Percentiles rank a stretch among this genome's conserved stretches.
These are phyloP conservation scores for Oncopeltus fasciatus DNA, from an alignment of 1,140 invertebrate species.

Conservation along the genomic window DNA sequence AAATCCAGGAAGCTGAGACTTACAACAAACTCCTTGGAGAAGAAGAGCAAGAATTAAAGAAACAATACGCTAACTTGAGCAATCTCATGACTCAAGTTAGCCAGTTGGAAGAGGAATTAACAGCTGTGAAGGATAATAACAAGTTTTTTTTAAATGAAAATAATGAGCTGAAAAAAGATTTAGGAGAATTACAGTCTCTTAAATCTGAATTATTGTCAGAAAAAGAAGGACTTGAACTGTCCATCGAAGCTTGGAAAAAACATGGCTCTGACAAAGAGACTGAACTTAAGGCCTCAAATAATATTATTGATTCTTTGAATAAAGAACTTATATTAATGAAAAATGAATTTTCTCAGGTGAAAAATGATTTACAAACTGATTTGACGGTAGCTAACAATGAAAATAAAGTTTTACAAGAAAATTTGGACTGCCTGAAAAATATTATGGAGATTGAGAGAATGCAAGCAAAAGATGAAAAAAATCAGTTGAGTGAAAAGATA, in stretches of 20 bases:
- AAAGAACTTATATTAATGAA: no score
- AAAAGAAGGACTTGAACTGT: neutral
- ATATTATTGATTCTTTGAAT: no score
- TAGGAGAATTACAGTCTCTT: neutral
- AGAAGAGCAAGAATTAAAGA: conserved; percentile 32
- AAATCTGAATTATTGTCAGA: neutral
- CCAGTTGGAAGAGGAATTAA: neutral
- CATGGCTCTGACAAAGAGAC: no score
- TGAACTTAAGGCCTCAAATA: no score
- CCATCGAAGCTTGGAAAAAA: neutral
- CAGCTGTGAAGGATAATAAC: neutral
- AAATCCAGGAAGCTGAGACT: neutral
- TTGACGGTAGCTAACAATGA: no score
- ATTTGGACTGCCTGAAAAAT: no score
- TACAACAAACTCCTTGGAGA: conserved; percentile 11
- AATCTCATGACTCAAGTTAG: conserved; percentile 27
- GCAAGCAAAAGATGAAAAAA: no score
- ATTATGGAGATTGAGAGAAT: no score
- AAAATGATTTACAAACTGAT: no score
- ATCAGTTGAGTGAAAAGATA: no score
- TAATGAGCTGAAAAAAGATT: neutral
- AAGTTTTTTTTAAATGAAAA: neutral
- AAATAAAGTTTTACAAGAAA: no score
- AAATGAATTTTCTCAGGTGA: no score
- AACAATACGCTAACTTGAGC: conserved; percentile 32